Conservation (phyloP, 2,888 invertebrate genomes). For the Macrophya annulata region DNA sequence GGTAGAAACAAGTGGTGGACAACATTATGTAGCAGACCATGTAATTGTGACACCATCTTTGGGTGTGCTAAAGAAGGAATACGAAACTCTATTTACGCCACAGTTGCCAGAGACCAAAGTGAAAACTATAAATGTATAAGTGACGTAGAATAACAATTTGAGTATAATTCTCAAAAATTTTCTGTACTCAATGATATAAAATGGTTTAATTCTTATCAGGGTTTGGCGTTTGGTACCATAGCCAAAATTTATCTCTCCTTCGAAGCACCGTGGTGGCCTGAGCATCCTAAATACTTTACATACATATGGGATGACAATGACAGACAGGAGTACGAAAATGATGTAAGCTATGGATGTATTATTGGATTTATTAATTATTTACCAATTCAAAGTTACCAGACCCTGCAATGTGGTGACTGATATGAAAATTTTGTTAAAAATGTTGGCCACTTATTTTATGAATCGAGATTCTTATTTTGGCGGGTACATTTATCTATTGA, state of each 20-base stretch:
- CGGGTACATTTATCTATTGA: neutral
- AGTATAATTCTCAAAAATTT: neutral
- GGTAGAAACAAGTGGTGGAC: slow-evolving; percentile 74
- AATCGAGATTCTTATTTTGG: too few relatives aligned
- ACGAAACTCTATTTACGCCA: slow-evolving; percentile 82
- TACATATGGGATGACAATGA: slow-evolving; percentile 83
- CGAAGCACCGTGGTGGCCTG: slow-evolving; percentile 85
- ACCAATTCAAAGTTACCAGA: neutral
- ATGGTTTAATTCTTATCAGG: slow-evolving; percentile 71
- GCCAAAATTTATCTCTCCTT: slow-evolving; percentile 87
- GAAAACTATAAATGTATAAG: slow-evolving; percentile 80
- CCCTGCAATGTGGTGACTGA: neutral
- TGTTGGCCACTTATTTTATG: neutral
- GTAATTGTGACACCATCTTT: slow-evolving; percentile 87
- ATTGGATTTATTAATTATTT: neutral
- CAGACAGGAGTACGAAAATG: slow-evolving; percentile 62
- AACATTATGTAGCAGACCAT: slow-evolving; percentile 82
- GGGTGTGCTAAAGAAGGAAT: slow-evolving; percentile 85
- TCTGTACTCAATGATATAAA: slow-evolving; percentile 46
- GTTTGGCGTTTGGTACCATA: slow-evolving; percentile 84
- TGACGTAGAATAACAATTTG: too few relatives aligned
- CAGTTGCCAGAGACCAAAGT: slow-evolving; percentile 81
- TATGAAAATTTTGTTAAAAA: neutral
- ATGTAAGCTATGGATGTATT: neutral
- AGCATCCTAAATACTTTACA: slow-evolving; percentile 80